phyloP scores from a whole-genome alignment of 2,797 vertebrate species.

The Gambelia wislizenii region DNA sequence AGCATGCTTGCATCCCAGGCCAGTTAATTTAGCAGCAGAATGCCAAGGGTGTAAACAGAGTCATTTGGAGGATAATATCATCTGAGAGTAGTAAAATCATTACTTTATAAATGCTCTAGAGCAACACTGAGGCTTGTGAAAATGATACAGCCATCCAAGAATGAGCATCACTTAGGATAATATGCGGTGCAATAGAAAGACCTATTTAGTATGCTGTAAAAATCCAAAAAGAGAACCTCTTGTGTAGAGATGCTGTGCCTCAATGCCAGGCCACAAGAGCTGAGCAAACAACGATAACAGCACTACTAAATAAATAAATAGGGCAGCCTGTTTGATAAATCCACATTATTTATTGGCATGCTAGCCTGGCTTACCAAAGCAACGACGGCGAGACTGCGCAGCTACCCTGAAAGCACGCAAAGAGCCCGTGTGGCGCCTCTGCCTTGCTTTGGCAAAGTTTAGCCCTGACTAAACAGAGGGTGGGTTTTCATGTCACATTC shows the following conservation, averaged over 20 bases:
- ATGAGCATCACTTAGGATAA: slow-evolving; percentile 33
- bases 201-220: slow-evolving; percentile 32
- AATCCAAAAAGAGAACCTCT: neutral
- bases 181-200: neutral
- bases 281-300: slow-evolving; percentile 33
- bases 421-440: slow-evolving; percentile 1
- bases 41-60: neutral
- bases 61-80: slow-evolving; percentile 21
- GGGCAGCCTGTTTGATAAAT: slow-evolving; percentile 5
- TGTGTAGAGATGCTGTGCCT: neutral
- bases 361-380: neutral
- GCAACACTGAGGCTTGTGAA: neutral
- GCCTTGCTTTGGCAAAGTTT: slow-evolving; percentile 9
- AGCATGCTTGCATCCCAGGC: neutral
- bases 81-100: slow-evolving; percentile 1
- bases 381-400: neutral
- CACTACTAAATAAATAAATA: slow-evolving; percentile 7
- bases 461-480: slow-evolving; percentile 34
- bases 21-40: neutral
- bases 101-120: slow-evolving; percentile 25
- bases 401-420: slow-evolving; percentile 17
- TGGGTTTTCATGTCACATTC: slow-evolving; percentile 76
- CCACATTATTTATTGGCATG: slow-evolving; percentile 27
- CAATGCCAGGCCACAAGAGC: neutral
- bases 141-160: slow-evolving; percentile 23